A percentile compares a stretch with the other conserved stretches of the same genome.
phyloP scores from a whole-genome alignment of 1,140 invertebrate species.

The Drosophila sucinea region DNA sequence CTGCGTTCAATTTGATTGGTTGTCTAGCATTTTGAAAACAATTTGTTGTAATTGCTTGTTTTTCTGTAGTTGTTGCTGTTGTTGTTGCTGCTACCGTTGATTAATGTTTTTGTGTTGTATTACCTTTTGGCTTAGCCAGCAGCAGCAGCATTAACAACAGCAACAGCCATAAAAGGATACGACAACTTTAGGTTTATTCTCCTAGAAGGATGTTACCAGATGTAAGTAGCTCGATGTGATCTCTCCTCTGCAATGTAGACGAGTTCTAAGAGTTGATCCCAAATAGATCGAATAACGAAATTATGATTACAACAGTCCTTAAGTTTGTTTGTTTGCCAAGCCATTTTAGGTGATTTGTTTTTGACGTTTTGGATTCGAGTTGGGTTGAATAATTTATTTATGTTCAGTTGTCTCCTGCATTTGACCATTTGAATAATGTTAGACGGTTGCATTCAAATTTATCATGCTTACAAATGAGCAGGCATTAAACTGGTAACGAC shows the following conservation, averaged over 20 bases:
- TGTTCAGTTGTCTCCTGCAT: slow-evolving; percentile 6
- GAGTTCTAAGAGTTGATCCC: too few species aligned
- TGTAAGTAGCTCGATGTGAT: background rate
- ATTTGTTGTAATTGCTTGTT: slow-evolving; percentile 68
- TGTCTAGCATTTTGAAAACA: slow-evolving; percentile 69
- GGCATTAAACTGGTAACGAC: slow-evolving; percentile 69
- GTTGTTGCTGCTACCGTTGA: slow-evolving; percentile 35
- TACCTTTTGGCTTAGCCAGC: slow-evolving; percentile 18
- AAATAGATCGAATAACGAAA: background rate
- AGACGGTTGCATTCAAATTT: slow-evolving; percentile 67
- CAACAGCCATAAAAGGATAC: slow-evolving; percentile 8
- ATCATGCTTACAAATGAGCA: slow-evolving; percentile 80
- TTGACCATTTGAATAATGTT: slow-evolving; percentile 53
- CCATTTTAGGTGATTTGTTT: too few species aligned
- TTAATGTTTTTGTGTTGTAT: slow-evolving; percentile 48
- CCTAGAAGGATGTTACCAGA: background rate
- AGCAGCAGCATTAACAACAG: too few species aligned
- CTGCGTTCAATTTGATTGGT: slow-evolving; percentile 76
- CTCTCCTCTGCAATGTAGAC: background rate
- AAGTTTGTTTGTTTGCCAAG: too few species aligned
- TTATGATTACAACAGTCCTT: too few species aligned
- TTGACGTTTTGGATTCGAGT: background rate
- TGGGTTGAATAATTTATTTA: background rate
- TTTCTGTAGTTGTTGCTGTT: slow-evolving; percentile 22
- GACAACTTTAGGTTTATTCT: background rate